These are phyloP conservation scores for Caloenas nicobarica DNA, from an alignment of 2,113 vertebrate genomes.

Conservation along the genomic window DNA sequence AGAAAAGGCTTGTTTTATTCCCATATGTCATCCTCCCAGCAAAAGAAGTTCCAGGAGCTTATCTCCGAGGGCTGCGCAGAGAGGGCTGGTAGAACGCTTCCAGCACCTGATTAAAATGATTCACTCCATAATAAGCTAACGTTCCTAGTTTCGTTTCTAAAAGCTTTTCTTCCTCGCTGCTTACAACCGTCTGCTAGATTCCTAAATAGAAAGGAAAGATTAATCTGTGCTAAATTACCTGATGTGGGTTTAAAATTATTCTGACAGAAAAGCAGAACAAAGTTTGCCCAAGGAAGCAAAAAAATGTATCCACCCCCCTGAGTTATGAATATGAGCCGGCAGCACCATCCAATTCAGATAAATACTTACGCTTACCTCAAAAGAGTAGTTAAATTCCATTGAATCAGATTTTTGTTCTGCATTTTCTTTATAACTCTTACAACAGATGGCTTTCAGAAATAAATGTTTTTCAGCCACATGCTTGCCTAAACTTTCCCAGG, in stretches of 20 bases:
- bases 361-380: slow-evolving; percentile 32
- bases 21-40: background rate
- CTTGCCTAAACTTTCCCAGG: background rate
- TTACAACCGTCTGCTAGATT: slow-evolving; percentile 45
- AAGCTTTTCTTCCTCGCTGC: slow-evolving; percentile 43
- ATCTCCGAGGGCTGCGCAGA: slow-evolving; percentile 35
- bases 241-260: slow-evolving; percentile 62
- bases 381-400: background rate
- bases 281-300: slow-evolving; percentile 67
- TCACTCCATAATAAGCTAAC: slow-evolving; percentile 58
- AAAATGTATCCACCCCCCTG: background rate
- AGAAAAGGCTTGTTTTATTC: slow-evolving; percentile 22
- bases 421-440: slow-evolving; percentile 30
- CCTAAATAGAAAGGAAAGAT: slow-evolving; percentile 57
- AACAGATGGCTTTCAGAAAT: slow-evolving; percentile 57
- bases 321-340: slow-evolving; percentile 42
- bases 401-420: slow-evolving; percentile 41
- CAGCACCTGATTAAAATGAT: slow-evolving; percentile 61
- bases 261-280: slow-evolving; percentile 65
- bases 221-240: slow-evolving; percentile 69
- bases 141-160: slow-evolving; percentile 36
- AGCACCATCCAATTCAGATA: slow-evolving; percentile 18
- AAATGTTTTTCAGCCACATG: slow-evolving; percentile 15
- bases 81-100: slow-evolving; percentile 37
- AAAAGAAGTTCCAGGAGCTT: slow-evolving; percentile 40